A percentile compares a stretch with the other conserved stretches of the same genome.
Evolutionary conservation across 2,113 vertebrate species (phyloP).

Genomic region (Phalacrocorax aristotelis): DNA sequence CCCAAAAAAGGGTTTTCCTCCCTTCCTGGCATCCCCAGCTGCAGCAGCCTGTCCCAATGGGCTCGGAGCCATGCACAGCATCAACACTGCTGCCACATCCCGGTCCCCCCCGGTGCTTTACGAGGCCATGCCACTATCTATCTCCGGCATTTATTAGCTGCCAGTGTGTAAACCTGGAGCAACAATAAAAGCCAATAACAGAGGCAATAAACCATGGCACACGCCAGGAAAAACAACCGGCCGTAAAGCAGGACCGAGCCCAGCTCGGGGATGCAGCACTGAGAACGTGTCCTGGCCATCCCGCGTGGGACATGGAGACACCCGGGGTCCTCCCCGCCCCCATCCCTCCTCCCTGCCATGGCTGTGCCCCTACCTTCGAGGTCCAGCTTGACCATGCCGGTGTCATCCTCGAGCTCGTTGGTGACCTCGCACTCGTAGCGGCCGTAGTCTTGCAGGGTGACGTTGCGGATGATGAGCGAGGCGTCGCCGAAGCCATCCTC

Average conservation of each 20-base stretch:
- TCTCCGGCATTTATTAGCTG: neutral
- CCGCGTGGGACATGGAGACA: fast-evolving
- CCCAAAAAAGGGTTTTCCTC: neutral
- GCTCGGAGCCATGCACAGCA: fast-evolving
- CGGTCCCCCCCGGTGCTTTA: neutral
- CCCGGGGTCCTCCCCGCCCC: fast-evolving
- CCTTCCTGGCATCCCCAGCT: fast-evolving
- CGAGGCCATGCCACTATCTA: neutral
- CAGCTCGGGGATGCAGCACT: fast-evolving
- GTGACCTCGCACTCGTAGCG: slow-evolving; percentile 96
- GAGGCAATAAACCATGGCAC: neutral
- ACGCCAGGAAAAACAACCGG: neutral
- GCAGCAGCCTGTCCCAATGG: fast-evolving
- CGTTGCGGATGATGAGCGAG: slow-evolving; percentile 89
- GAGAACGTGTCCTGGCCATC: fast-evolving
- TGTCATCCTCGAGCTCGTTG: slow-evolving; percentile 92
- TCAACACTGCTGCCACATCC: neutral
- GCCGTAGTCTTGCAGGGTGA: slow-evolving; percentile 93
- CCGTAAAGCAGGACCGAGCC: neutral
- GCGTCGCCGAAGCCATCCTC: slow-evolving; percentile 83
- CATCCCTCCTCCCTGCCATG: fast-evolving
- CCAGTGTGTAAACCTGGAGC: neutral
- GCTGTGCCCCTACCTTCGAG: slow-evolving; percentile 80
- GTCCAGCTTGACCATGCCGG: slow-evolving; percentile 91
- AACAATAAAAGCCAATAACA: slow-evolving; percentile 32